These are phyloP conservation scores for Trachythela sp. DNA, from an alignment of 64 coral and sea anemone species.

Conservation along the genomic window DNA sequence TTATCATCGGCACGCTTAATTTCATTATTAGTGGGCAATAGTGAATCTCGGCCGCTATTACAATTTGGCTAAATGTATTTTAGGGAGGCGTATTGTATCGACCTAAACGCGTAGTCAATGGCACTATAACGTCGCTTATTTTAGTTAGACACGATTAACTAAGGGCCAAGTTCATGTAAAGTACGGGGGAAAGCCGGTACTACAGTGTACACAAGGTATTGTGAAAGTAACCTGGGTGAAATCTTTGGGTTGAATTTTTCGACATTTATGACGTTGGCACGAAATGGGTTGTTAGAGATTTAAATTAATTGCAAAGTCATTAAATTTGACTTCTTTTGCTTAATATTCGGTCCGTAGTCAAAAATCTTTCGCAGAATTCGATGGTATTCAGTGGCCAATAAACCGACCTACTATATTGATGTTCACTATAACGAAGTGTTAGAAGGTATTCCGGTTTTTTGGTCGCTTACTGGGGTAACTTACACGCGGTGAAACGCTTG, in stretches of 20 bases:
- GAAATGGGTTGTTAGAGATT: background rate
- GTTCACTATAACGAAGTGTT: no score
- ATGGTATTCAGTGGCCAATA: background rate
- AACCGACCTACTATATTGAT: no score
- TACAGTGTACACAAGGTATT: background rate
- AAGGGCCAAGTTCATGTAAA: no score
- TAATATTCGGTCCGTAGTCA: background rate
- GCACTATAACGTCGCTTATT: background rate
- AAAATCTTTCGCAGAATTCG: background rate
- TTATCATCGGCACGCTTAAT: background rate
- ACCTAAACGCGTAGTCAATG: background rate
- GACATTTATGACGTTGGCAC: no score
- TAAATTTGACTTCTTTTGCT: background rate
- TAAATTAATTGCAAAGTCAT: background rate
- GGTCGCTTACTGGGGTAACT: no score
- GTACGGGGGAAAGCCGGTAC: background rate
- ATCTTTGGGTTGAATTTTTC: no score
- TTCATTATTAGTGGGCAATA: background rate
- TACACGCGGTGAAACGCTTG: background rate
- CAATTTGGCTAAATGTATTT: background rate
- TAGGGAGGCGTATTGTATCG: background rate
- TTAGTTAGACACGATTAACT: background rate
- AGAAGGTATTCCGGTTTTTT: no score
- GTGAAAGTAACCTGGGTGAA: no score
- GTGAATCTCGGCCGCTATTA: background rate